Evolutionary conservation across 2,888 invertebrate species (phyloP).

Genomic region (Scaptomyza polygonia): DNA sequence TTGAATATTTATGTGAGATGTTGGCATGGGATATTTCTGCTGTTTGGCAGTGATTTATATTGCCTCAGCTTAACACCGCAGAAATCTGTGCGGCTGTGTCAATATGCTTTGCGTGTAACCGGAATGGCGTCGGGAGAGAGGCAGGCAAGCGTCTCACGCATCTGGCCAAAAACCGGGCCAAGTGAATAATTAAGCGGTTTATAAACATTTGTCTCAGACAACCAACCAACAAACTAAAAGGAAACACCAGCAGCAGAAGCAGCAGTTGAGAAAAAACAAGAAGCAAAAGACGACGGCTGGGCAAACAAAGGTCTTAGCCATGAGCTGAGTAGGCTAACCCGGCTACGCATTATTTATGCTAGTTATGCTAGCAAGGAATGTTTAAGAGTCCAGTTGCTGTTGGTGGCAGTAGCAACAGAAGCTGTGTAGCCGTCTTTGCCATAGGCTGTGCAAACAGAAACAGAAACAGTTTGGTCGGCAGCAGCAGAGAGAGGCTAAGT

Average conservation of each 20-base stretch:
- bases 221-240: conserved; percentile 13
- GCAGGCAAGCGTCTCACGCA: conserved; percentile 25
- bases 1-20: conserved; percentile 39
- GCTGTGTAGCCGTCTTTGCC: conserved; percentile 36
- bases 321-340: conserved; percentile 31
- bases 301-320: conserved; percentile 50
- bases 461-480: conserved; percentile 6
- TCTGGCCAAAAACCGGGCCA: conserved; percentile 67
- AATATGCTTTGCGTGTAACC: conserved; percentile 71
- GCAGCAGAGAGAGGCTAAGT: not conserved
- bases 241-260: conserved; percentile 9
- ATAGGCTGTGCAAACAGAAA: conserved; percentile 33
- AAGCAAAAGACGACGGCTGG: conserved; percentile 30
- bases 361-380: conserved; percentile 40
- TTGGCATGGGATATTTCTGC: too few relatives aligned
- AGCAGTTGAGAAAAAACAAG: not conserved
- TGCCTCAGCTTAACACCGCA: conserved; percentile 72
- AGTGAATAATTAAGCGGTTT: conserved; percentile 81
- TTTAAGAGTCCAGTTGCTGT: not conserved
- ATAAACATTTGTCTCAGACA: conserved; percentile 77
- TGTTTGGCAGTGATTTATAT: conserved; percentile 63
- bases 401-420: not conserved
- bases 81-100: conserved; percentile 74
- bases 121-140: conserved; percentile 17
- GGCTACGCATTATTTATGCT: conserved; percentile 64